A percentile compares a stretch with the other conserved stretches of the same genome.
phyloP scores from a whole-genome alignment of 2,113 vertebrate genomes.

The Spea bombifrons region DNA sequence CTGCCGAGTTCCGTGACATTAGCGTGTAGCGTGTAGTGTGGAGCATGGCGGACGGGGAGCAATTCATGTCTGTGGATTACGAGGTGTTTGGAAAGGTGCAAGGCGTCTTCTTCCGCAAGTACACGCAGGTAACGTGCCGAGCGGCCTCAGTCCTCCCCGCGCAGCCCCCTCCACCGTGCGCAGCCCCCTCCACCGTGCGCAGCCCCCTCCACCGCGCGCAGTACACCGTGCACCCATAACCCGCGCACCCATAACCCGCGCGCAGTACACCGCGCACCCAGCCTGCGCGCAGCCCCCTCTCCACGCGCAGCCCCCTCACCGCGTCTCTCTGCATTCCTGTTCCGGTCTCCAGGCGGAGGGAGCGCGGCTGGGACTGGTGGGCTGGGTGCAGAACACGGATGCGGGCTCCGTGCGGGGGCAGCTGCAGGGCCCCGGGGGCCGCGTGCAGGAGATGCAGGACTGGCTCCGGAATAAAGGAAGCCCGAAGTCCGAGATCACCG shows the following conservation, averaged over 20 bases:
- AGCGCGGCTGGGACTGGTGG: constrained; percentile 79
- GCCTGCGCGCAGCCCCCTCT: no score
- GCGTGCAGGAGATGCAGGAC: constrained; percentile 79
- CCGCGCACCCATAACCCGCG: background rate
- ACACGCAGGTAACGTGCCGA: constrained; percentile 77
- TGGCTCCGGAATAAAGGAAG: constrained; percentile 86
- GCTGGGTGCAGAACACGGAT: constrained; percentile 88
- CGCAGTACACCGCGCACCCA: background rate
- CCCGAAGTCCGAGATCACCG: constrained; percentile 80
- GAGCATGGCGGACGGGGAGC: constrained; percentile 73
- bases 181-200: no score
- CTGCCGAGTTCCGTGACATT: no score
- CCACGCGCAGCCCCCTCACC: background rate
- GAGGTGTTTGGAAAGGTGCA: constrained; percentile 88
- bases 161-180: no score
- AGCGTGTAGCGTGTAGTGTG: background rate
- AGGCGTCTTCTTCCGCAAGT: constrained; percentile 92
- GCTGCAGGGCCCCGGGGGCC: constrained; percentile 71
- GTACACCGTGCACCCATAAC: no score
- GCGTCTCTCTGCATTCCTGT: background rate
- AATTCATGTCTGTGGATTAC: constrained; percentile 83
- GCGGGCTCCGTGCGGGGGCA: constrained; percentile 83
- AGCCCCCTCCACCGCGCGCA: no score
- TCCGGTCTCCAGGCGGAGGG: constrained; percentile 71
- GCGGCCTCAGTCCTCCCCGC: no score